These are phyloP conservation scores for Tolmerus cingulatus DNA, from an alignment of 2,888 invertebrate species.

Conservation along the genomic window DNA sequence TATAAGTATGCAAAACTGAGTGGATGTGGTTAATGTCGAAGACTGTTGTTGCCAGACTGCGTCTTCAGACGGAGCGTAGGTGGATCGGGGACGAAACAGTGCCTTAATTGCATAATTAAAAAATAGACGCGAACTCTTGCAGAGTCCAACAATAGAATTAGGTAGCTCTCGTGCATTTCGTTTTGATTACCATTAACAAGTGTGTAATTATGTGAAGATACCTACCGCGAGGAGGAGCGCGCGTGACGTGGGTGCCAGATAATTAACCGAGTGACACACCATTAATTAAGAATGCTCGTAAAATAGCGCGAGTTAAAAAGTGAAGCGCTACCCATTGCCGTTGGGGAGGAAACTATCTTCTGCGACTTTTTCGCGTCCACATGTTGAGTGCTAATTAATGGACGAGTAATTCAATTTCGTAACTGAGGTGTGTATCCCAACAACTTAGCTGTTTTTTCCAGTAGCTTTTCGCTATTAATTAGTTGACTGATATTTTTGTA, in stretches of 20 bases:
- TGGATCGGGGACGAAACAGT: neutral
- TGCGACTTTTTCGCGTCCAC: neutral
- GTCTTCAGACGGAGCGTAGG: neutral
- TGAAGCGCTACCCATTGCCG: neutral
- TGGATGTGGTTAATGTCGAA: neutral
- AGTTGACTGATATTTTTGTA: neutral
- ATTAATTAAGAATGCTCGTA: conserved; percentile 16
- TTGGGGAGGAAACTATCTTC: neutral
- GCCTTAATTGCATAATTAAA: conserved; percentile 16
- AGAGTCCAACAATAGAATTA: neutral
- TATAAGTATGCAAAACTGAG: neutral
- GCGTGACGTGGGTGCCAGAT: conserved; percentile 18
- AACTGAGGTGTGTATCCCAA: neutral
- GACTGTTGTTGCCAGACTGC: neutral
- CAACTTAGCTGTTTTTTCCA: neutral
- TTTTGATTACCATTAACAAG: neutral
- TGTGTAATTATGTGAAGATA: conserved; percentile 8
- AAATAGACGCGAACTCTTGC: neutral
- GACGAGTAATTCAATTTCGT: neutral
- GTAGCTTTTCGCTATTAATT: neutral
- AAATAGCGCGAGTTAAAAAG: neutral
- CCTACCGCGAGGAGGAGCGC: neutral
- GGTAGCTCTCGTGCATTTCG: neutral
- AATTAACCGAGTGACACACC: neutral
- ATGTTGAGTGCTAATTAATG: neutral